Conservation (phyloP, 2,113 vertebrate genomes). For the Hemibagrus wyckioides region DNA sequence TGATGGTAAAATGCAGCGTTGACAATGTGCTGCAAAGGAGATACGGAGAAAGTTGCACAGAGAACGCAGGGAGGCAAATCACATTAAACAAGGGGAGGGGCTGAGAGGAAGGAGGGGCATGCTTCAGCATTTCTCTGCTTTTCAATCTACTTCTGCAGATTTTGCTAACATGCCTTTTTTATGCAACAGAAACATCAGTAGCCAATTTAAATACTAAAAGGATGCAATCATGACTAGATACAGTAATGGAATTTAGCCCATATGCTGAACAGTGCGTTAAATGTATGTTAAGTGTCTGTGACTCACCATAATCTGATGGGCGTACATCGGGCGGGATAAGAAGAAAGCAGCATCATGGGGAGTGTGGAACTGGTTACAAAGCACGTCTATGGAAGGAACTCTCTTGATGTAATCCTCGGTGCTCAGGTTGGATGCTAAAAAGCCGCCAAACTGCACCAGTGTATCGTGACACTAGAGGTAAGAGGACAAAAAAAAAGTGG, state of each 20-base stretch:
- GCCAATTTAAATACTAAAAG: background rate
- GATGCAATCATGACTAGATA: background rate
- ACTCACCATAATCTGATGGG: conserved; percentile 97
- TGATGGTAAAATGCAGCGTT: conserved; percentile 47
- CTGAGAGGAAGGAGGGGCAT: background rate
- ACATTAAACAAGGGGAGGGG: conserved; percentile 28
- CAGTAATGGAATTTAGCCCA: background rate
- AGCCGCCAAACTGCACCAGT: conserved; percentile 95
- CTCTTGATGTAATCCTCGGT: conserved; percentile 98
- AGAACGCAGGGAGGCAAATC: conserved; percentile 25
- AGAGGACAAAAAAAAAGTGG: background rate
- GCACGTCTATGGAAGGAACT: conserved; percentile 94
- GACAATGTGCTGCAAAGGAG: conserved; percentile 52
- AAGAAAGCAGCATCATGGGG: conserved; percentile 98
- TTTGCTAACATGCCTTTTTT: background rate
- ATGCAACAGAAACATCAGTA: background rate
- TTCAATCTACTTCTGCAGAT: background rate
- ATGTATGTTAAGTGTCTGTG: background rate
- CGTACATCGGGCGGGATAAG: conserved; percentile 96
- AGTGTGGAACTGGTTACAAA: conserved; percentile 96
- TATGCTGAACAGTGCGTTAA: background rate
- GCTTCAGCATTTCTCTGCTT: background rate
- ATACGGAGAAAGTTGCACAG: conserved; percentile 5
- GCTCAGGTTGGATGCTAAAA: conserved; percentile 97
- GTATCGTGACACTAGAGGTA: conserved; percentile 91